These are phyloP conservation scores for Strigamia transsilvanica DNA, from an alignment of 2,888 invertebrate species.

Conservation along the genomic window DNA sequence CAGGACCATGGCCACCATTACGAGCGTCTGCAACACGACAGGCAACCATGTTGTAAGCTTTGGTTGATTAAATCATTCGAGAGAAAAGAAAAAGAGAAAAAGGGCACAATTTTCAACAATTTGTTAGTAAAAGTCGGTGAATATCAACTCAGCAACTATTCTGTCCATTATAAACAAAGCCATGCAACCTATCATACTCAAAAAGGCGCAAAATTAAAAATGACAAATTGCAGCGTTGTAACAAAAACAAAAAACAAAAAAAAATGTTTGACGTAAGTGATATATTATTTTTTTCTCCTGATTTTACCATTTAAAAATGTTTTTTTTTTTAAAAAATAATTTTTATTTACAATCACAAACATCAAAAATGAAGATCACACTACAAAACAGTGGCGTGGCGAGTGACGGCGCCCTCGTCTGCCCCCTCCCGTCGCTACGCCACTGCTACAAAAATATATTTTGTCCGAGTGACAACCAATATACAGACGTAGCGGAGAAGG, in stretches of 20 bases:
- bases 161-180: slow-evolving; percentile 3
- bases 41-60: slow-evolving; percentile 98
- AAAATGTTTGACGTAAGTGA: slow-evolving; percentile 13
- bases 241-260: slow-evolving; percentile 35
- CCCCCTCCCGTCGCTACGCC: too few species aligned
- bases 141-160: background rate
- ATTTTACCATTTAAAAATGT: background rate
- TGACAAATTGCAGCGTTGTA: slow-evolving; percentile 5
- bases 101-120: slow-evolving; percentile 12
- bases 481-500: slow-evolving; percentile 48
- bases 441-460: background rate
- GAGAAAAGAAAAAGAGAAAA: slow-evolving; percentile 40
- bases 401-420: too few species aligned
- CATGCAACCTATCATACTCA: slow-evolving; percentile 1
- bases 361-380: background rate
- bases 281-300: background rate
- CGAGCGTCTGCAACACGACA: slow-evolving; percentile 93
- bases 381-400: background rate
- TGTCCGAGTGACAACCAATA: slow-evolving; percentile 38
- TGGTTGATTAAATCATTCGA: slow-evolving; percentile 68
- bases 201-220: background rate
- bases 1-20: slow-evolving; percentile 79
- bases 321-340: background rate
- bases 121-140: background rate
- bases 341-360: slow-evolving; percentile 4